phyloP scores from a whole-genome alignment of 2,113 vertebrate genomes.

The Bothrops jararaca region DNA sequence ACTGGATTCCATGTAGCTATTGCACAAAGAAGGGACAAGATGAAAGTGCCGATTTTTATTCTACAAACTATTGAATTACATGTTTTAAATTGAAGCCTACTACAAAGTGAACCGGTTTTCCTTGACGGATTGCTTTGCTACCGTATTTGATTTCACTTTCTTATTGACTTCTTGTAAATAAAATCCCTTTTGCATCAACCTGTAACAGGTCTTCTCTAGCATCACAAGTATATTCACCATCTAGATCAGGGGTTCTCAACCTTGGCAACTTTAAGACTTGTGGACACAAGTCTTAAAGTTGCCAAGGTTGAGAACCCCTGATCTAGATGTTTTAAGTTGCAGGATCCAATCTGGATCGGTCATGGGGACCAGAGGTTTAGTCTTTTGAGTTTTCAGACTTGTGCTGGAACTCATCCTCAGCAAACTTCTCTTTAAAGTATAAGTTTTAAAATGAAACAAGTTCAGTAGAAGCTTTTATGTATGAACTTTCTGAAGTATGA shows the following conservation, averaged over 20 bases:
- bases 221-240: slow-evolving; percentile 30
- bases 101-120: slow-evolving; percentile 48
- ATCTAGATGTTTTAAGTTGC: slow-evolving; percentile 30
- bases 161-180: slow-evolving; percentile 34
- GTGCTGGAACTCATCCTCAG: neutral
- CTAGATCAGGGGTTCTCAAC: no score
- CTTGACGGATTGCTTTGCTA: slow-evolving; percentile 65
- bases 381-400: neutral
- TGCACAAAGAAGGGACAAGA: slow-evolving; percentile 52
- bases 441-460: slow-evolving; percentile 48
- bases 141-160: slow-evolving; percentile 66
- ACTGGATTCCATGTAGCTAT: slow-evolving; percentile 42
- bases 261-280: no score
- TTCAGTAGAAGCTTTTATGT: slow-evolving; percentile 35
- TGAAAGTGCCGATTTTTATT: slow-evolving; percentile 58
- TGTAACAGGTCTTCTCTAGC: slow-evolving; percentile 36
- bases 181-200: slow-evolving; percentile 60
- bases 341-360: neutral
- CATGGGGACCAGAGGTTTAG: neutral
- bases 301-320: no score
- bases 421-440: neutral
- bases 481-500: slow-evolving; percentile 21
- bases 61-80: slow-evolving; percentile 41
- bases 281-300: no score
- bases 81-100: slow-evolving; percentile 53